phyloP scores from a whole-genome alignment of 1,140 invertebrate genomes.

The Drosophila ercepeae region DNA sequence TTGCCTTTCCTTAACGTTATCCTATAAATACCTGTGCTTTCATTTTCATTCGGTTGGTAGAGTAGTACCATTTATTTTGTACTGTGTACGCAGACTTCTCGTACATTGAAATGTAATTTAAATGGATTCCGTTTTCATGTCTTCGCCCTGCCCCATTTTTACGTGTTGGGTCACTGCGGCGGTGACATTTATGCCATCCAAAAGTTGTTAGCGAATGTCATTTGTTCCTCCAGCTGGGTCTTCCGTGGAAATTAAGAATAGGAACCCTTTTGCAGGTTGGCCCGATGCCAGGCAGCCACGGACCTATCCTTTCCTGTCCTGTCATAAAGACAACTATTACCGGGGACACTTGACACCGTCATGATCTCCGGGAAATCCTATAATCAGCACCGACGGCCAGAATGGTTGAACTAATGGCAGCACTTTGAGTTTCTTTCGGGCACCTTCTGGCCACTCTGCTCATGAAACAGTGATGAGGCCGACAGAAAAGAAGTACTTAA shows the following conservation, averaged over 20 bases:
- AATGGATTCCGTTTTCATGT: slow-evolving; percentile 36
- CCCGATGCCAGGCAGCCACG: no score
- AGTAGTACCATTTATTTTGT: background rate
- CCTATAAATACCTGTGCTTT: no score
- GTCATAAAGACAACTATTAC: slow-evolving; percentile 46
- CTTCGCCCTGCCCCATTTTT: slow-evolving; percentile 2
- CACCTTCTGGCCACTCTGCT: slow-evolving; percentile 30
- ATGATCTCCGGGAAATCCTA: slow-evolving; percentile 12
- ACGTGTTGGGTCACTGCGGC: slow-evolving; percentile 30
- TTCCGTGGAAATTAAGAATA: slow-evolving; percentile 5
- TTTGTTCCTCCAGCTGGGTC: slow-evolving; percentile 13
- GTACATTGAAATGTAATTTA: slow-evolving; percentile 48
- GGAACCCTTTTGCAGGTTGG: slow-evolving; percentile 30
- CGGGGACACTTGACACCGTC: slow-evolving; percentile 32
- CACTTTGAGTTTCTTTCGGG: slow-evolving; percentile 11
- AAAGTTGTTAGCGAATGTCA: slow-evolving; percentile 25
- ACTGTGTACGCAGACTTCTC: background rate
- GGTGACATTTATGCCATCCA: slow-evolving; percentile 36
- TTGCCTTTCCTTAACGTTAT: no score
- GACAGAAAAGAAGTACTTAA: slow-evolving; percentile 15
- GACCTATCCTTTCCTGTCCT: background rate
- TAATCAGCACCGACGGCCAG: slow-evolving; percentile 24
- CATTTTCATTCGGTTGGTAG: no score
- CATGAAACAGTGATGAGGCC: slow-evolving; percentile 48
- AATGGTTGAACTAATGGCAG: slow-evolving; percentile 28